A percentile compares a stretch with the other conserved stretches of the same genome.
These are phyloP conservation scores for Serripes groenlandicus DNA, from an alignment of 2,888 invertebrate genomes.

Conservation along the genomic window DNA sequence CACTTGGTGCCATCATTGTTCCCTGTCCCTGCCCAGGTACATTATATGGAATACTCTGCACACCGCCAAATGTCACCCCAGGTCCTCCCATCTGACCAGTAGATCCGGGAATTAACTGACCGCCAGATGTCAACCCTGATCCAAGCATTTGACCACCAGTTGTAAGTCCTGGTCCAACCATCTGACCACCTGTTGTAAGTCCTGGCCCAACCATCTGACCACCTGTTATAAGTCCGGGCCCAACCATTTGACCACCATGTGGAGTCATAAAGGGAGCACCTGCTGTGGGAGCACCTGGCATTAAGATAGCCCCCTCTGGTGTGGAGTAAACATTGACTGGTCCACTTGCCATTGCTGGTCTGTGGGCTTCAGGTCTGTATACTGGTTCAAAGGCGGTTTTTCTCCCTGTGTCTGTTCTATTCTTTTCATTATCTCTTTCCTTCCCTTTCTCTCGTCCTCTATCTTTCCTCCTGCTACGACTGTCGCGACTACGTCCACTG, in stretches of 20 bases:
- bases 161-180: background rate
- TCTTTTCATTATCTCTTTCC: slow-evolving; percentile 18
- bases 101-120: background rate
- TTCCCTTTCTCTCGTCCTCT: slow-evolving; percentile 41
- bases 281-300: slow-evolving; percentile 8
- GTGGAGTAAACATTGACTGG: slow-evolving; percentile 52
- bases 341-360: slow-evolving; percentile 64
- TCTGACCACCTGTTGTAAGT: background rate
- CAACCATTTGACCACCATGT: slow-evolving; percentile 29
- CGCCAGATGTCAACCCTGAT: slow-evolving; percentile 36
- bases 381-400: slow-evolving; percentile 79
- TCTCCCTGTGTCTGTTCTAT: slow-evolving; percentile 43
- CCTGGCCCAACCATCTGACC: background rate
- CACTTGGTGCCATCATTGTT: slow-evolving; percentile 5
- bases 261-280: slow-evolving; percentile 29
- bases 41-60: slow-evolving; percentile 13
- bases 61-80: slow-evolving; percentile 34
- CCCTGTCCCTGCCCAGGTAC: slow-evolving; percentile 16
- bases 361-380: slow-evolving; percentile 70
- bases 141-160: slow-evolving; percentile 29
- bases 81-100: slow-evolving; percentile 32
- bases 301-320: slow-evolving; percentile 47
- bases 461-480: slow-evolving; percentile 45
- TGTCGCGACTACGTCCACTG: slow-evolving; percentile 60
- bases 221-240: slow-evolving; percentile 8